Base-by-base conservation (phyloP, 2,888 invertebrate genomes). In the Marronus borbonicus region DNA sequence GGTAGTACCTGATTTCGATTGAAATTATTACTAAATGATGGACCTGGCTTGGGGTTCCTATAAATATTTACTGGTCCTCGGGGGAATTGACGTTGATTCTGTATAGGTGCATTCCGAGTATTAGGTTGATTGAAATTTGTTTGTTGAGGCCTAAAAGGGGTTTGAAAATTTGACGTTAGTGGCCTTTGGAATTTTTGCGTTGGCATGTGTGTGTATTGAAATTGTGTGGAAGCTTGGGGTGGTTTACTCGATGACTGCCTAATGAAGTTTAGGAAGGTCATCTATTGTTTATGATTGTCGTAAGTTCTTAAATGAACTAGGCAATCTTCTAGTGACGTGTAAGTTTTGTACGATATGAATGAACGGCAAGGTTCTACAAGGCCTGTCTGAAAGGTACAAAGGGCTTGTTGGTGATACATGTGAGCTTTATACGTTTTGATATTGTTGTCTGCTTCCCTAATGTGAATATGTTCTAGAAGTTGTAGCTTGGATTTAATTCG, bases 401-500 rank as follows among this genome's bases (percentile, higher is more conserved):
- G 60, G 7, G 78, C 79, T 64, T 64, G 12, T 49, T 69, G 66
- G 3, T 60, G 50, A 50, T 78, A 79, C 66, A 79, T 70, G 17
- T 52, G 31, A 7, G 28, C n/a, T 77, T 80, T 77, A 74, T 65
- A 78, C 1, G 12, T 77, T 76, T 20, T 76, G n/a, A 52, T n/a
- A 3, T 52, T 52, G 2, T 2, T 0, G 2, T n/a, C 52, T 3
- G 52, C 52, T 17, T 52, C 52, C 3, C 52, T 7, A 17, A 3
- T 52, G 0, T 5, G 24, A 2, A 52, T 24, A 77, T 52, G 17
- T 72, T 75, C 14, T 12, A 81, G 12, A 24, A 83, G 65, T 81
- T 82, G 83, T 36, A 82, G 74, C 78, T 81, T 83, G 58, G 58
- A 12, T 80, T 80, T 83, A 39, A 83, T 80, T 39, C 64, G 77